Evolutionary conservation across 2,888 invertebrate genomes (phyloP), one percentile per base, ranked within the genome.

Genomic region (Belgica antarctica): DNA sequence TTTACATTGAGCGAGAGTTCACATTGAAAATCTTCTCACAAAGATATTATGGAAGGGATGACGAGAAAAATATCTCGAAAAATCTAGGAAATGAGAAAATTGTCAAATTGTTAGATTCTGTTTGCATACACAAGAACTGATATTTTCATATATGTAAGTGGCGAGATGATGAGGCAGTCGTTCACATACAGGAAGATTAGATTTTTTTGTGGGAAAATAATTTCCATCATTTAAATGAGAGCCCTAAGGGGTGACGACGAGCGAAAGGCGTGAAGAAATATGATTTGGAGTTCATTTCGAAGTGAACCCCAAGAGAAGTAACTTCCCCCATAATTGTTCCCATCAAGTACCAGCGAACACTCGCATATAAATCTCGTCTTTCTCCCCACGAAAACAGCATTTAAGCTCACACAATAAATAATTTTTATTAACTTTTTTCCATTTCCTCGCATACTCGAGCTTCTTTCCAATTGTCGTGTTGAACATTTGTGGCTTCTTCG

Each of bases 341-440:
- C 52, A 19, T 52, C 17, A 52, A 52, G 7, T 22, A 19, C 52
- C 52, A 8, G 8, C 52, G 2, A 17, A 52, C 52, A 52, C 22
- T 4, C 22, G 22, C 5, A 7, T 22, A 52, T 52, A 52, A 52
- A 52, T 52, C 52, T 59, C 59, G n/a, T 59, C 25, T 59, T 46
- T 46, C 22, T 27, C n/a, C 25, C 25, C 19, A 4, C 12, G 52
- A 59, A 52, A 59, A 27, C n/a, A n/a, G 7, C 25, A 59, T 59
- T 59, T 59, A 59, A 59, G 59, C 59, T 27, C n/a, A 52, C 27
- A 59, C 59, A 59, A 59, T 59, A 59, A 59, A 59, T 59, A 59
- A 59, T 59, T 59, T 59, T 59, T 59, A 59, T 59, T 59, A 59
- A 59, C 59, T 59, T 59, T 59, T n/a, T 59, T 59, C 22, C 59